A percentile compares a stretch with the other conserved stretches of the same genome.
phyloP scores from a whole-genome alignment of 2,113 vertebrate genomes.

The Heterotis niloticus region DNA sequence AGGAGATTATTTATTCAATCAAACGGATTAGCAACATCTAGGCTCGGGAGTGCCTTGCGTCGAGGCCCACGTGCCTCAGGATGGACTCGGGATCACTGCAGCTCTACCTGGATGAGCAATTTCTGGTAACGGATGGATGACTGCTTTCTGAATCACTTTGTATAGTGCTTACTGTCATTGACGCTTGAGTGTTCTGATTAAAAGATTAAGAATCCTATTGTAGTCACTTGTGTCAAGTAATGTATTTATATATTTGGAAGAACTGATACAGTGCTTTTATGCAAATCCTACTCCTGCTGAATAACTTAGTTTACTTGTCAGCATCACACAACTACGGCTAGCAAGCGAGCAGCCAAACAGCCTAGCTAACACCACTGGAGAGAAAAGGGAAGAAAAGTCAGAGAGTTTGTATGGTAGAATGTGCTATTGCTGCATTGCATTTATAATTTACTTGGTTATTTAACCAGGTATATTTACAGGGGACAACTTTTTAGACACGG shows the following conservation, averaged over 20 bases:
- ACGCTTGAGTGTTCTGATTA: not conserved
- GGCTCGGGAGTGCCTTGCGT: not conserved
- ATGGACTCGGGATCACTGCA: not conserved
- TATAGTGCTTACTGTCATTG: slow-evolving; percentile 6
- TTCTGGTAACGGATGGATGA: not conserved
- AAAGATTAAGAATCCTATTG: not conserved
- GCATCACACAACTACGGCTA: too few species aligned
- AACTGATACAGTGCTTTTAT: slow-evolving; percentile 1
- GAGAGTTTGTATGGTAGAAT: too few species aligned
- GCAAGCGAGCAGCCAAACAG: too few species aligned
- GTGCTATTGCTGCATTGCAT: too few species aligned
- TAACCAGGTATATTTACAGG: too few species aligned
- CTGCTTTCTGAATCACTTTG: not conserved
- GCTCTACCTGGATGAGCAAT: not conserved
- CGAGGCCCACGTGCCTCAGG: not conserved
- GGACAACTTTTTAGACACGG: too few species aligned
- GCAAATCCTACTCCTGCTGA: not conserved
- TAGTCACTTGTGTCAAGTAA: not conserved
- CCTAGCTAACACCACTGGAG: too few species aligned
- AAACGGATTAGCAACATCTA: not conserved
- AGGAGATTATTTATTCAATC: slow-evolving; percentile 8
- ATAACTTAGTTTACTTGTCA: not conserved
- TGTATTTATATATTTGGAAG: slow-evolving; percentile 8
- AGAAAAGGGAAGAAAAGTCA: too few species aligned
- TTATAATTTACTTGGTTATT: too few species aligned